These are phyloP conservation scores for Ips typographus DNA, from an alignment of 1,140 invertebrate genomes.

Conservation along the genomic window DNA sequence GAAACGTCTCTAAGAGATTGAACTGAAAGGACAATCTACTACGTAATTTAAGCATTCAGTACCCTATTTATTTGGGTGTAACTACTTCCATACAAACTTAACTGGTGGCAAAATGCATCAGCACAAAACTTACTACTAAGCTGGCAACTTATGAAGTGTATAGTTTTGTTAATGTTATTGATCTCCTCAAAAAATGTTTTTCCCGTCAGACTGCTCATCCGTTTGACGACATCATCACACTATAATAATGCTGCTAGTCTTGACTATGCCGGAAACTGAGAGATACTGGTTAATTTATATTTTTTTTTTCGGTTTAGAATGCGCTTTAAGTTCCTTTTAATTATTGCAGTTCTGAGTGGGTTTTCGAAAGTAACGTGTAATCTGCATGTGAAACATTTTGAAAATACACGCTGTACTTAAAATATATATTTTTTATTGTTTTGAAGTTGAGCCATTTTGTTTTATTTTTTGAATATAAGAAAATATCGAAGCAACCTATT, in stretches of 20 bases:
- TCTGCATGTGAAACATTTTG: slow-evolving; percentile 4
- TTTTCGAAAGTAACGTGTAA: slow-evolving; percentile 8
- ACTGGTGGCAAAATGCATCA: no score
- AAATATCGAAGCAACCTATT: not conserved
- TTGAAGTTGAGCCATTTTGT: slow-evolving; percentile 29
- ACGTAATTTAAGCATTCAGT: not conserved
- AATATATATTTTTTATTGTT: slow-evolving; percentile 33
- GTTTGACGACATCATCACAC: no score
- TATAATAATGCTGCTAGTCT: not conserved
- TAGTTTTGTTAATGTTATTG: not conserved
- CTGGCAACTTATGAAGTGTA: not conserved
- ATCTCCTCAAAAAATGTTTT: not conserved
- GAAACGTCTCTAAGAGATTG: not conserved
- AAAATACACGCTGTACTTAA: slow-evolving; percentile 28
- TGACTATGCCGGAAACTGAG: not conserved
- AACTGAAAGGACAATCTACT: not conserved
- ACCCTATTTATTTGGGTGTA: not conserved
- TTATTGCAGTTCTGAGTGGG: slow-evolving; percentile 1
- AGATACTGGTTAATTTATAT: slow-evolving; percentile 1
- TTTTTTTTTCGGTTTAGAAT: slow-evolving; percentile 11
- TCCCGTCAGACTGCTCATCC: no score
- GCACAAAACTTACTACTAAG: no score
- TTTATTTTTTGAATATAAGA: slow-evolving; percentile 32
- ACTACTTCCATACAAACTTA: no score
- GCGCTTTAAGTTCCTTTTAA: slow-evolving; percentile 12